Evolutionary conservation across 2,888 invertebrate genomes (phyloP), one percentile per base, ranked within the genome.

Genomic region (Lycia hirtaria): DNA sequence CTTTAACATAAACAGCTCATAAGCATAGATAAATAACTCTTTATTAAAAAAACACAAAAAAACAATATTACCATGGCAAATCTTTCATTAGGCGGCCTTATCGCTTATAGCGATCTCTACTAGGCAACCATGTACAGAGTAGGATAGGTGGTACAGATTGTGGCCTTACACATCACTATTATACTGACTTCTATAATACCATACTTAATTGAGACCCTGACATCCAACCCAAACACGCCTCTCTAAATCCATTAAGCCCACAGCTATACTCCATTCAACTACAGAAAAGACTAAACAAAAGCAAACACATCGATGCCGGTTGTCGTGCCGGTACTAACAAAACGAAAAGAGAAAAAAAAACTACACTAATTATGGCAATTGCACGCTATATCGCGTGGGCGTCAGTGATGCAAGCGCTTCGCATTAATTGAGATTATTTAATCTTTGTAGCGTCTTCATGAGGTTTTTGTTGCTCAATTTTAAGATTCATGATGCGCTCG

Each of bases 321-420:
- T n/a, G n/a, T 10, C 41, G 57, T 51, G 62, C 65, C 62, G 71
- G 62, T 71, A 66, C 71, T 74, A 72, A 69, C 73, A 68, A 73
- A 76, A 75, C 78, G 75, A 82, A 81, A 83, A 81, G 84, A 83
- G 44, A 30, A 48, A 35, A 26, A 37, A 48, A 51, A 35, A 87
- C 84, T 76, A 80, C 67, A 75, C 68, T 84, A 83, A 89, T 87
- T 83, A 85, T 69, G 79, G 73, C 85, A 88, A 88, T 86, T 84
- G 85, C 75, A 73, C 71, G 73, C 76, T 71, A 72, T 43, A 57
- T 61, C 62, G 81, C 79, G 86, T 83, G 79, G 80, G 81, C 70
- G 73, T 22, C 17, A 61, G 68, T 75, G 75, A 76, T 76, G 78
- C 71, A 83, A 85, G 70, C 62, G 67, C 63, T 73, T 67, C 69